Evolutionary conservation across 2,113 vertebrate species (phyloP).

Genomic region (Picathartes gymnocephalus): DNA sequence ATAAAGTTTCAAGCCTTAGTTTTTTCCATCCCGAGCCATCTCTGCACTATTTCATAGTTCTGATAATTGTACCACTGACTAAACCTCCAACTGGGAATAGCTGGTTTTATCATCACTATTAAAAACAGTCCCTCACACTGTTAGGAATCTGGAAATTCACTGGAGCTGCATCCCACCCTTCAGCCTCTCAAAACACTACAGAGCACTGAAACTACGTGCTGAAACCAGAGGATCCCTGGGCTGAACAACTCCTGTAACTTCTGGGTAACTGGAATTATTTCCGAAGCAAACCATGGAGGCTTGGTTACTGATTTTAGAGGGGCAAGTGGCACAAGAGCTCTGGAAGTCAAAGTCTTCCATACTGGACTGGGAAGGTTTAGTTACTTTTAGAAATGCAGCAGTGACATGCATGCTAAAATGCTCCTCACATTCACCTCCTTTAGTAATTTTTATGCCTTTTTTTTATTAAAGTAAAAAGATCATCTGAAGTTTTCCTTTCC

Average conservation of each 20-base stretch:
- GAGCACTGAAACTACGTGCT: constrained; percentile 31
- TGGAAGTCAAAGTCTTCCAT: not conserved
- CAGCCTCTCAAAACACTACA: constrained; percentile 53
- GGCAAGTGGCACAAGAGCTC: not conserved
- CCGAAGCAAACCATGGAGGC: not conserved
- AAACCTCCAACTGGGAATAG: constrained; percentile 68
- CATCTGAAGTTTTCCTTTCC: not conserved
- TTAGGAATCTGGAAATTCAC: constrained; percentile 71
- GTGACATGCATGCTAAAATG: not conserved
- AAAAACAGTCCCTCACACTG: constrained; percentile 71
- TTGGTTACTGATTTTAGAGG: not conserved
- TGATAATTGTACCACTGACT: constrained; percentile 70
- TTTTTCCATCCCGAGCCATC: constrained; percentile 62
- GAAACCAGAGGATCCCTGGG: constrained; percentile 44
- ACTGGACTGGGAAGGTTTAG: not conserved
- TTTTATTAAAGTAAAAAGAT: not conserved
- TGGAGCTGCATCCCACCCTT: constrained; percentile 67
- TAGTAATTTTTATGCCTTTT: not conserved
- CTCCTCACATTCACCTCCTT: not conserved
- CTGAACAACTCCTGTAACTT: constrained; percentile 2
- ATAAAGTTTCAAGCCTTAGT: not conserved
- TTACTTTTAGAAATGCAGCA: not conserved
- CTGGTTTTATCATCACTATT: constrained; percentile 72
- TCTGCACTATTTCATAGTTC: constrained; percentile 65
- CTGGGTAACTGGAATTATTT: not conserved